Conservation (phyloP, 1,140 invertebrate species). For the Berghia stephanieae region DNA sequence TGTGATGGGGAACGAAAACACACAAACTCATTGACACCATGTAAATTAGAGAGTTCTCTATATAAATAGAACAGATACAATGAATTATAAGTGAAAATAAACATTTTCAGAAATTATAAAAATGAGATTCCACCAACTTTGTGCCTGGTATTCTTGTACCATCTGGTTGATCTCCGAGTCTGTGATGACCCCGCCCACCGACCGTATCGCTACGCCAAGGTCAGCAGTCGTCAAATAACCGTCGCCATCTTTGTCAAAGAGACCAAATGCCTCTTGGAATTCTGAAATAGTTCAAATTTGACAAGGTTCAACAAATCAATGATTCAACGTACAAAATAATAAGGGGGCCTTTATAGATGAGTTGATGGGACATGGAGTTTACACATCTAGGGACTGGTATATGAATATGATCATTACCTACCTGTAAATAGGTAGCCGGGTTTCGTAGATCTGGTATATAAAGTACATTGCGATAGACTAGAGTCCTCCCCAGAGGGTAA, state of each 20-base stretch:
- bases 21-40: too few species aligned
- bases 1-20: too few species aligned
- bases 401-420: not conserved
- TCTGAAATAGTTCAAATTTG: slow-evolving; percentile 31
- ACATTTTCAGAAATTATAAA: too few species aligned
- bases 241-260: slow-evolving; percentile 79
- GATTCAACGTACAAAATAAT: not conserved
- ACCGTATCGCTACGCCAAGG: slow-evolving; percentile 98
- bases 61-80: too few species aligned
- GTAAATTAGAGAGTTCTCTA: too few species aligned
- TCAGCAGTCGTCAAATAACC: slow-evolving; percentile 99
- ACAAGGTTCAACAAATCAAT: not conserved
- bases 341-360: not conserved
- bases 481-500: too few species aligned
- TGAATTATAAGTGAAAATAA: too few species aligned
- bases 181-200: slow-evolving; percentile 97
- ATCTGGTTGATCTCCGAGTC: slow-evolving; percentile 99
- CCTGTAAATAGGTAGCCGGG: too few species aligned
- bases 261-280: slow-evolving; percentile 44
- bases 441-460: too few species aligned
- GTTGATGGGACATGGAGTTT: slow-evolving; percentile 22
- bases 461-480: too few species aligned
- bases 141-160: too few species aligned
- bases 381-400: slow-evolving; percentile 33
- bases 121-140: too few species aligned